Percentiles rank a stretch among this genome's conserved stretches.
These are phyloP conservation scores for Mythimna vitellina DNA, from an alignment of 2,888 invertebrate species.

Conservation along the genomic window DNA sequence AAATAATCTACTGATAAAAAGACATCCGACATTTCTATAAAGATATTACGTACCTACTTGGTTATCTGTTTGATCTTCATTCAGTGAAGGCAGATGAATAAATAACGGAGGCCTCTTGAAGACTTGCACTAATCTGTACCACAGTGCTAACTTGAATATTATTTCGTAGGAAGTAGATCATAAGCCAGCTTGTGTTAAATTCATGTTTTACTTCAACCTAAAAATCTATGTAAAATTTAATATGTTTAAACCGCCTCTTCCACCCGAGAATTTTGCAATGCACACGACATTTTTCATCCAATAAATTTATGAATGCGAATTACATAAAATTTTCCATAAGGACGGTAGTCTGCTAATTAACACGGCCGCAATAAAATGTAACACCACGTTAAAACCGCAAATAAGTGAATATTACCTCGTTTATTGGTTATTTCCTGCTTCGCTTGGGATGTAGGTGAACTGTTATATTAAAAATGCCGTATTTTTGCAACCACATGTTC, in stretches of 20 bases:
- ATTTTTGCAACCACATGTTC: constrained; percentile 24
- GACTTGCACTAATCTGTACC: background rate
- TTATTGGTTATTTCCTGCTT: constrained; percentile 69
- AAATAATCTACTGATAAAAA: constrained; percentile 36
- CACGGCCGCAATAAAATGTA: constrained; percentile 57
- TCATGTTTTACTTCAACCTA: constrained; percentile 3
- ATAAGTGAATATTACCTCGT: constrained; percentile 63
- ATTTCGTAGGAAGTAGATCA: background rate
- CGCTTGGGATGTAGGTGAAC: constrained; percentile 53
- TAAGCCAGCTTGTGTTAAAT: constrained; percentile 16
- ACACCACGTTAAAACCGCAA: constrained; percentile 66
- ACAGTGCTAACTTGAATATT: background rate
- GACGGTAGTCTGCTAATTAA: constrained; percentile 56
- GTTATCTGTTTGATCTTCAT: constrained; percentile 23
- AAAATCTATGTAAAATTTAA: constrained; percentile 14
- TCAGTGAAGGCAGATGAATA: constrained; percentile 3
- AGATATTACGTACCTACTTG: background rate
- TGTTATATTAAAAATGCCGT: constrained; percentile 40
- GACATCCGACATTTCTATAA: constrained; percentile 12
- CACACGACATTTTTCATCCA: constrained; percentile 28
- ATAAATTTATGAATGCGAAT: constrained; percentile 34
- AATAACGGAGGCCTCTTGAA: background rate
- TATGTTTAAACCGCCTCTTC: constrained; percentile 12
- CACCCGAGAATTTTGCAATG: constrained; percentile 11
- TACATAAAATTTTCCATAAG: constrained; percentile 51